phyloP scores from a whole-genome alignment of 1,140 invertebrate species.

The Portunus trituberculatus region DNA sequence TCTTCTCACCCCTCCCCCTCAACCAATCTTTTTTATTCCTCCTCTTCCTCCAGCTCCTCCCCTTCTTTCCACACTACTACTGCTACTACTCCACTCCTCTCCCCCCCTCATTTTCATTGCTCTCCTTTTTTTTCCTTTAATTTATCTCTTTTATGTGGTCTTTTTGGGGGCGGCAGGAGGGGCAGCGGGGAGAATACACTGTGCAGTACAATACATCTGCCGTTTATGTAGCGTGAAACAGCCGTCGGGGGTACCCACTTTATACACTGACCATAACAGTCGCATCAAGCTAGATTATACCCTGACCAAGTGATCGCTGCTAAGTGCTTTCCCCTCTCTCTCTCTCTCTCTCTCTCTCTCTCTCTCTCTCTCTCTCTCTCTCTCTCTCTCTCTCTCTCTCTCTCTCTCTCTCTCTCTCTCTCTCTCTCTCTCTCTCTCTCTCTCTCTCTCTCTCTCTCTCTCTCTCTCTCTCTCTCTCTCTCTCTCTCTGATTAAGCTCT shows the following conservation, averaged over 20 bases:
- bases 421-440: conserved; percentile 52
- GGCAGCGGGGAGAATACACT: neutral
- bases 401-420: neutral
- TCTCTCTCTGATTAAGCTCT: neutral
- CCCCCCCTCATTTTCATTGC: neutral
- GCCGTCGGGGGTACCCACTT: conserved; percentile 49
- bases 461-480: neutral
- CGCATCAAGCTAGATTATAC: conserved; percentile 67
- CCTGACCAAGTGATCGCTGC: conserved; percentile 54
- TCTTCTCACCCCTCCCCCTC: neutral
- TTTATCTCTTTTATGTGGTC: conserved; percentile 13
- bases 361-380: conserved; percentile 40
- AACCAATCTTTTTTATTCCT: neutral
- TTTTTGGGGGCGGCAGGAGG: neutral
- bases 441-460: conserved; percentile 24
- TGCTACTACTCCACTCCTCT: neutral
- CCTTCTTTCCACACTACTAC: neutral
- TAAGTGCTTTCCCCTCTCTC: conserved; percentile 46
- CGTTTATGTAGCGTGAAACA: conserved; percentile 74
- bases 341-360: conserved; percentile 42
- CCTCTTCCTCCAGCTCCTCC: conserved; percentile 35
- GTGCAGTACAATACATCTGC: conserved; percentile 63
- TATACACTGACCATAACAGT: conserved; percentile 72
- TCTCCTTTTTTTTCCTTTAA: neutral
- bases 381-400: conserved; percentile 4